Percentiles rank a stretch among this genome's conserved stretches.
phyloP scores from a whole-genome alignment of 2,888 invertebrate species.

The Polydrusus tereticollis region DNA sequence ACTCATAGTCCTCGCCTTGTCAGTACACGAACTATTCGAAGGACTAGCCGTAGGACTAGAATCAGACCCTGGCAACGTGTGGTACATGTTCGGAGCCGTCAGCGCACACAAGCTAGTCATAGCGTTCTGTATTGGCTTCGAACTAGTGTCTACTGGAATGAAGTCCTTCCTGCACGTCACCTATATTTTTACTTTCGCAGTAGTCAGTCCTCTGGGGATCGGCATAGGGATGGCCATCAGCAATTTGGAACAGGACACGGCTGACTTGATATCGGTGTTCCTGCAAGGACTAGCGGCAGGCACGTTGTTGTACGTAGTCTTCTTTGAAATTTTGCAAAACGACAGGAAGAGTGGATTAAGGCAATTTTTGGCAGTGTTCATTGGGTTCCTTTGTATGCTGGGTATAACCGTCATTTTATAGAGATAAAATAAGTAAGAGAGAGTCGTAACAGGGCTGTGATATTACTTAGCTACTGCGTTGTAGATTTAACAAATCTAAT shows the following conservation, averaged over 20 bases:
- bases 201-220: constrained; percentile 85
- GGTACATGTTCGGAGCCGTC: constrained; percentile 88
- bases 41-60: constrained; percentile 87
- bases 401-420: constrained; percentile 60
- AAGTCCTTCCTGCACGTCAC: constrained; percentile 73
- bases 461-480: not conserved
- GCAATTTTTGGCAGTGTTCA: constrained; percentile 76
- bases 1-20: constrained; percentile 85
- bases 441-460: not conserved
- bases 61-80: constrained; percentile 72
- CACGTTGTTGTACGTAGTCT: constrained; percentile 95
- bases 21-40: constrained; percentile 89
- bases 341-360: constrained; percentile 72
- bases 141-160: constrained; percentile 80
- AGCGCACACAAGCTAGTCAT: constrained; percentile 89
- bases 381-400: constrained; percentile 82
- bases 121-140: constrained; percentile 90
- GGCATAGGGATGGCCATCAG: constrained; percentile 80
- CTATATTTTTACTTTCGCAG: constrained; percentile 82
- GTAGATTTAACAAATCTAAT: too few relatives aligned
- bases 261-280: constrained; percentile 75
- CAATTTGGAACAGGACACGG: constrained; percentile 71
- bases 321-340: constrained; percentile 89
- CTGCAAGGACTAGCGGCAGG: constrained; percentile 91
- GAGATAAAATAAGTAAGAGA: not conserved